phyloP scores from a whole-genome alignment of 2,888 invertebrate species.

The Hydraecia micacea region DNA sequence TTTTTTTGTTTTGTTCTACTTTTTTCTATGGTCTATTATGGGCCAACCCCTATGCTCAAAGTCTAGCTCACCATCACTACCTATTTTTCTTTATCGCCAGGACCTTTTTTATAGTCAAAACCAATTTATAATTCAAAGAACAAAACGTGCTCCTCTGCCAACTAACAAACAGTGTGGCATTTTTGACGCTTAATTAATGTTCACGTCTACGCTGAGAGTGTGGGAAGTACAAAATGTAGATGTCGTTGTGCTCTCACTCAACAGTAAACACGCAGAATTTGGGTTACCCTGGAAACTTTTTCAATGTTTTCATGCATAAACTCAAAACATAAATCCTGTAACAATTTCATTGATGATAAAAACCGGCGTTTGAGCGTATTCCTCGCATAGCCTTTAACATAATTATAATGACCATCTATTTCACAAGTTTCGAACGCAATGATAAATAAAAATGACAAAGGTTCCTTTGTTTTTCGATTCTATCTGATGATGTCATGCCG shows the following conservation, averaged over 20 bases:
- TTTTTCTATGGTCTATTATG: not conserved
- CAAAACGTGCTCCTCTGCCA: not conserved
- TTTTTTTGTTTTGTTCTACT: not conserved
- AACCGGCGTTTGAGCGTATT: not conserved
- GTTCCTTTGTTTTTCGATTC: constrained; percentile 69
- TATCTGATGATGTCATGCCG: constrained; percentile 66
- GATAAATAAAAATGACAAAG: constrained; percentile 65
- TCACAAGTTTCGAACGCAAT: constrained; percentile 56
- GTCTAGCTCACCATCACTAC: not conserved
- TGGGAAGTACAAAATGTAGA: not conserved
- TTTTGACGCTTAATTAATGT: not conserved
- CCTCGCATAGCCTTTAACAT: constrained; percentile 7
- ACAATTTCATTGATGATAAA: not conserved
- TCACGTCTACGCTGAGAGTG: not conserved
- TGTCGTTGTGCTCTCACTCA: not conserved
- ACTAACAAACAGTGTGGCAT: not conserved
- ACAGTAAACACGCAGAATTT: not conserved
- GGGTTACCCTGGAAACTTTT: not conserved
- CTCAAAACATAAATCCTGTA: not conserved
- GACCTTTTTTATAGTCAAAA: not conserved
- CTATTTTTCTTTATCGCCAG: not conserved
- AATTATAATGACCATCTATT: constrained; percentile 25
- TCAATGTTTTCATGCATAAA: not conserved
- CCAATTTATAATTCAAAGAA: not conserved
- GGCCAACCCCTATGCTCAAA: not conserved